Evolutionary conservation across 2,888 invertebrate genomes (phyloP), one percentile per base, ranked within the genome.

Genomic region (Neoascia interrupta): DNA sequence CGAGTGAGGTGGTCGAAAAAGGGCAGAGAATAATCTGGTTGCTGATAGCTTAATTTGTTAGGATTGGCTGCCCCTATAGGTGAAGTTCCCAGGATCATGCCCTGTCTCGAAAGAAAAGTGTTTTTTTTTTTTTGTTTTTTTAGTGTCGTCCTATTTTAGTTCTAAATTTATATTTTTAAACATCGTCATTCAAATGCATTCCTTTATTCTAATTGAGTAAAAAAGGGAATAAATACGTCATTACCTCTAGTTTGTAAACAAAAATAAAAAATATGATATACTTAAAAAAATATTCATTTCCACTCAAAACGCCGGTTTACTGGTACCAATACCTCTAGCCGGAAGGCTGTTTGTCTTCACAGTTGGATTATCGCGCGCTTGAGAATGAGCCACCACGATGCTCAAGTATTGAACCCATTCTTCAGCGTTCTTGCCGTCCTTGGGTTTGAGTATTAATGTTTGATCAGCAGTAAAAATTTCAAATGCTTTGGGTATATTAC

Each of bases 351-450:
- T 88, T 26, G 89, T 89, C 84, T 89, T 89, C 41, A 84, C 86
- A 19, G 87, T 87, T 69, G 87, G 88, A 85, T 87, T 88, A 82
- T 88, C 88, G 45, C 89, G 87, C 6, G 89, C 88, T 84, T 88
- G 88, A 66, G 88, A 89, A 81, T 96, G 96, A 0, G 97, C 97
- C 8, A 97, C 95, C 3, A 96, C 97, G 81, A 97, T 96, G 86
- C 96, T 96, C 80, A 97, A 91, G 88, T 96, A 97, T 88, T 97
- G 97, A 43, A 97, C 96, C 97, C 98, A 98, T 88, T 97, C 95
- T 89, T 97, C 97, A 0, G 97, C 97, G 88, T 97, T 95, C 89
- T 96, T 96, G 41, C 96, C 96, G 87, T 97, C 96, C 88, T 96
- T 96, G 5, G 97, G 97, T 90, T 98, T 97, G 83, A 98, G 92